A percentile compares a stretch with the other conserved stretches of the same genome.
These are phyloP conservation scores for Meriones unguiculatus DNA, from an alignment of 2,113 vertebrate genomes.

Conservation along the genomic window DNA sequence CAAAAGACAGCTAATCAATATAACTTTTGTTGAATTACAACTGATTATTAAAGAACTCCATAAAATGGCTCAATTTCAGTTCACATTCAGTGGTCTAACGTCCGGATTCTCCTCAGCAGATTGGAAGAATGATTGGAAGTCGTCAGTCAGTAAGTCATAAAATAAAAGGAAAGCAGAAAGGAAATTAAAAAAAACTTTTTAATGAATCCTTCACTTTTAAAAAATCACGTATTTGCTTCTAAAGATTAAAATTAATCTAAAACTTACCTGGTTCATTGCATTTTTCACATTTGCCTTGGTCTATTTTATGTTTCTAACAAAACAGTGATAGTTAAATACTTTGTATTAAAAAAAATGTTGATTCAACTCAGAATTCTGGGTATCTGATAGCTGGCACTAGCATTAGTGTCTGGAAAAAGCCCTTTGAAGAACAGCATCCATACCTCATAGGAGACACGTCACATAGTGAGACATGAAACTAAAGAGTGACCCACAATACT, in stretches of 20 bases:
- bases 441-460: neutral
- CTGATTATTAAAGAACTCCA: neutral
- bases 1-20: neutral
- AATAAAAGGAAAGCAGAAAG: neutral
- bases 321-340: neutral
- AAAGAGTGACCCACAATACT: fast-evolving
- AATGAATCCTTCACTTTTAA: neutral
- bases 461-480: too few relatives aligned
- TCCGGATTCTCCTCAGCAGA: neutral
- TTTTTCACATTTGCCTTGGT: neutral
- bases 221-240: neutral
- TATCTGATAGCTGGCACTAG: fast-evolving
- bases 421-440: neutral
- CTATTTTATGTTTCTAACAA: neutral
- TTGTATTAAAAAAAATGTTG: neutral
- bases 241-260: neutral
- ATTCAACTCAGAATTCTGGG: neutral
- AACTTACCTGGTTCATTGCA: neutral
- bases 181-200: neutral
- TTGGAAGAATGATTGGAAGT: neutral
- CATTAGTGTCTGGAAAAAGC: neutral
- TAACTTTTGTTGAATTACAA: constrained; percentile 19
- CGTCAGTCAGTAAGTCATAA: neutral
- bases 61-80: neutral
- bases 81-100: neutral